Evolutionary conservation across 2,888 invertebrate species (phyloP).

Genomic region (Caenorhabditis doughertyi): DNA sequence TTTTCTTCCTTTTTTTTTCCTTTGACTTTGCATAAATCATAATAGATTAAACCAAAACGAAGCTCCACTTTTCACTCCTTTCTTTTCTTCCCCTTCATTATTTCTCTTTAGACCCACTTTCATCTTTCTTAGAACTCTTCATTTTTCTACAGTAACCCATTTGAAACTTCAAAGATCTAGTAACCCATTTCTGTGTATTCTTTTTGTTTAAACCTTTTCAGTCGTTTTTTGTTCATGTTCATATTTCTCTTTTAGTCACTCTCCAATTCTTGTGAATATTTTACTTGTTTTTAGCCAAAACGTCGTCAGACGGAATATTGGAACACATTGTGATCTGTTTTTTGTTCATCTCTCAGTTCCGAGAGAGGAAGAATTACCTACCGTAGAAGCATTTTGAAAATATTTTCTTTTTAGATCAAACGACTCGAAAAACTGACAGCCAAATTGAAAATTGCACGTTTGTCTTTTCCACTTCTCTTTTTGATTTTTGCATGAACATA

Average conservation of each 20-base stretch:
- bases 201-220: background rate
- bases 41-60: slow-evolving; percentile 37
- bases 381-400: slow-evolving; percentile 29
- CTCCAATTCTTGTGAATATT: slow-evolving; percentile 36
- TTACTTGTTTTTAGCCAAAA: slow-evolving; percentile 34
- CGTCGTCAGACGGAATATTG: slow-evolving; percentile 10
- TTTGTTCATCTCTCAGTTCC: background rate
- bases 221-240: slow-evolving; percentile 27
- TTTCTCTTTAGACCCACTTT: background rate
- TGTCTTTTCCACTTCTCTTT: background rate
- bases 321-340: slow-evolving; percentile 22
- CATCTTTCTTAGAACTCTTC: background rate
- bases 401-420: slow-evolving; percentile 33
- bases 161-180: slow-evolving; percentile 20
- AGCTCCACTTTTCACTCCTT: slow-evolving; percentile 8
- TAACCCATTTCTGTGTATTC: background rate
- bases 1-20: background rate
- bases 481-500: slow-evolving; percentile 13
- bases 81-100: background rate
- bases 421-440: slow-evolving; percentile 29
- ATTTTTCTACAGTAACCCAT: slow-evolving; percentile 15
- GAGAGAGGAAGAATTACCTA: background rate
- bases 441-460: slow-evolving; percentile 38
- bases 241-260: slow-evolving; percentile 17
- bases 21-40: slow-evolving; percentile 38